phyloP scores from a whole-genome alignment of 2,113 vertebrate species.

The Trochalopteron elliotii region DNA sequence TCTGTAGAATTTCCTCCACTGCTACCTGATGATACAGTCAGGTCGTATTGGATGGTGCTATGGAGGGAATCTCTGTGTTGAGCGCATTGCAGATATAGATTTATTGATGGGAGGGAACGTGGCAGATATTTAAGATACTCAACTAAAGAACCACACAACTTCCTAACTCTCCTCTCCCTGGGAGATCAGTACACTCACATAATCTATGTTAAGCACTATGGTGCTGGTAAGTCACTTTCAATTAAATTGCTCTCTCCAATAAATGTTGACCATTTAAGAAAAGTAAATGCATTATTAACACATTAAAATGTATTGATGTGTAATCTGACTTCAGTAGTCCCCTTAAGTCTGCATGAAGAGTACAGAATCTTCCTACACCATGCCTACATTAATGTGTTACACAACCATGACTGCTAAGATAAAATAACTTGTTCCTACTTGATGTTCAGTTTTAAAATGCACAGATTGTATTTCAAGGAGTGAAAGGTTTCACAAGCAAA shows the following conservation, averaged over 20 bases:
- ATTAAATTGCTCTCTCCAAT: not conserved
- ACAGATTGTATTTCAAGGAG: not conserved
- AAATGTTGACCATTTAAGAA: not conserved
- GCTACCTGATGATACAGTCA: not conserved
- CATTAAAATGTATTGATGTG: not conserved
- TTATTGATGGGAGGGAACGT: not conserved
- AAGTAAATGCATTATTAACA: not conserved
- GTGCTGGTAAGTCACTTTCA: not conserved
- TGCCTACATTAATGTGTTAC: not conserved
- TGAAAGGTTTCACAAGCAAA: not conserved
- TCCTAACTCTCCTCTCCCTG: not conserved
- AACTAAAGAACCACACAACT: not conserved
- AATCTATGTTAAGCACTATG: not conserved
- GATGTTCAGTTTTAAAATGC: not conserved
- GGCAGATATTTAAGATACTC: not conserved
- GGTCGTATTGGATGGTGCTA: rapidly evolving
- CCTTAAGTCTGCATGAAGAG: not conserved
- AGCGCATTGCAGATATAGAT: not conserved
- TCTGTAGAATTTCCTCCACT: not conserved
- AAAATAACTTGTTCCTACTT: not conserved
- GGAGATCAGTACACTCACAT: not conserved
- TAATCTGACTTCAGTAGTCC: not conserved
- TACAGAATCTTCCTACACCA: not conserved
- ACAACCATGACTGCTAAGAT: not conserved
- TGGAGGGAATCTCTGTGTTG: not conserved